A percentile compares a stretch with the other conserved stretches of the same genome.
phyloP scores from a whole-genome alignment of 2,888 invertebrate species.

The Silvanus unidentatus region DNA sequence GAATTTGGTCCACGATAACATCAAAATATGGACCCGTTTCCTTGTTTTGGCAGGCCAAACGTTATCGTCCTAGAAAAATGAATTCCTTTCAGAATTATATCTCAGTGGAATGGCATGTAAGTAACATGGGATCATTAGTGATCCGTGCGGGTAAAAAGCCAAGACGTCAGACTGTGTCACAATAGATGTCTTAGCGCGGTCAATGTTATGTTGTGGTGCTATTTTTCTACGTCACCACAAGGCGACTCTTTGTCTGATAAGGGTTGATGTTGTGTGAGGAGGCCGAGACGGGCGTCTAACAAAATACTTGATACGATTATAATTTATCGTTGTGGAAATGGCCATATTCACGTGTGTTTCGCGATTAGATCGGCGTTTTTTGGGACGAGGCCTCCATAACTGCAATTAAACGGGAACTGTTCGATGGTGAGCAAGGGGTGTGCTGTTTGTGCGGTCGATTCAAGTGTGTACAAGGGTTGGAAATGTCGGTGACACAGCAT shows the following conservation, averaged over 20 bases:
- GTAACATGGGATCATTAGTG: conserved; percentile 24
- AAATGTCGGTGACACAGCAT: conserved; percentile 33
- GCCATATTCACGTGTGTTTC: no score
- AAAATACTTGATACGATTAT: neutral
- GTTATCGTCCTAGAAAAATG: no score
- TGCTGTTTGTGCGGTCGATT: neutral
- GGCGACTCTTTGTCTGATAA: conserved; percentile 44
- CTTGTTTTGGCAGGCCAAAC: no score
- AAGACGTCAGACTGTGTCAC: conserved; percentile 24
- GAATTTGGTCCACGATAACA: no score
- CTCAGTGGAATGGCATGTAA: conserved; percentile 21
- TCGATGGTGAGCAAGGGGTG: no score
- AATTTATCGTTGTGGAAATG: no score
- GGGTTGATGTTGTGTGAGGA: conserved; percentile 24
- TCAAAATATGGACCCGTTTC: no score
- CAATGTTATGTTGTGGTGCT: conserved; percentile 44
- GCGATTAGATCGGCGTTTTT: conserved; percentile 13
- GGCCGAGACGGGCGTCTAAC: neutral
- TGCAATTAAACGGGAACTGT: no score
- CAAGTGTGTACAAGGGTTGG: conserved; percentile 25
- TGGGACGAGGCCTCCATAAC: conserved; percentile 6
- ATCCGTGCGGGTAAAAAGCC: conserved; percentile 1
- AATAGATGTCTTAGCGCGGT: conserved; percentile 38
- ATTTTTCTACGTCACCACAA: conserved; percentile 46
- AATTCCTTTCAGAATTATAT: conserved; percentile 18